Evolutionary conservation across 2,888 invertebrate species (phyloP), one percentile per base, ranked within the genome.

Genomic region (Tetranychus piercei): DNA sequence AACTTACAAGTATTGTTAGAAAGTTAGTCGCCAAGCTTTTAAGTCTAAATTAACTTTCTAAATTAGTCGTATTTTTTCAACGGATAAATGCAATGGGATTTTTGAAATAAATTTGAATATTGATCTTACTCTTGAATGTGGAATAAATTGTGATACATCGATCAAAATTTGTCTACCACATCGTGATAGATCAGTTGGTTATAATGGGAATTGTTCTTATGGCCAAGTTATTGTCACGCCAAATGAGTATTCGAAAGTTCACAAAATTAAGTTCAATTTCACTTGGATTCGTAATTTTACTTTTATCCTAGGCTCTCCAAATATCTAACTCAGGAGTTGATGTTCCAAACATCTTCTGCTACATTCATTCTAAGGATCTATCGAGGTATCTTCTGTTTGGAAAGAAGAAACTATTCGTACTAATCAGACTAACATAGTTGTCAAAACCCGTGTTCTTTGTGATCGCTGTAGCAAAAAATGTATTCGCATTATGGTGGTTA

Each of bases 151-250:
- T 85, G 88, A 89, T 84, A 94, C 94, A 82, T 89, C 91, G 85
- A 94, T 96, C 87, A 88, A 93, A 81, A 90, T 95, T 81, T 96
- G 95, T 85, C 87, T 96, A 82, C 94, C 94, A 84, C 91, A 95
- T 83, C 96, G 93, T 85, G 94, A 95, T 86, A 90, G 89, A 75
- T 89, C 89, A 83, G 93, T 96, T 84, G 92, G 93, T 85, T 89
- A 90, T 78, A 89, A 89, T 80, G 89, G 91, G 80, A 90, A 90
- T 79, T 95, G 95, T 85, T 93, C 93, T 75, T 95, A 92, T 84
- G 95, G 94, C 81, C 91, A 91, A 85, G 89, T 90, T 80, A 88
- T 90, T 78, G 94, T 94, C 79, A 90, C 91, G 76, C 89, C 92
- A 79, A 73, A 74, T 67, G 75, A 76, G 66, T 75, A 77, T 44